phyloP scores from a whole-genome alignment of 2,113 vertebrate species.

The Chrysochloris asiatica region DNA sequence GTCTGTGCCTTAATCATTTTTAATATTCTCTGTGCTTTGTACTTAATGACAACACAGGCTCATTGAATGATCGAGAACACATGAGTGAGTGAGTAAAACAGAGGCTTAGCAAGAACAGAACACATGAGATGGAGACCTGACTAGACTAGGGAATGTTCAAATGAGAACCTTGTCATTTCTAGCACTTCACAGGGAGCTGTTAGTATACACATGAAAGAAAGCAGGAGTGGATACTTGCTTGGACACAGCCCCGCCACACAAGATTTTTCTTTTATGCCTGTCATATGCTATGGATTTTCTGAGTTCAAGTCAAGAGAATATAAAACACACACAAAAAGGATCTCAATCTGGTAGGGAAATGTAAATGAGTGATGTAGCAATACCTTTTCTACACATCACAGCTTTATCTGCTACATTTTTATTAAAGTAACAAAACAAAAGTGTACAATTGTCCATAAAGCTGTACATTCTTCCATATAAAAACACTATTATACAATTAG shows the following conservation, averaged over 20 bases:
- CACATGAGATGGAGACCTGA: neutral
- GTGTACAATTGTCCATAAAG: slow-evolving; percentile 76
- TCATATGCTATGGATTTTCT: neutral
- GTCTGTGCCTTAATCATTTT: neutral
- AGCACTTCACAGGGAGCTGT: neutral
- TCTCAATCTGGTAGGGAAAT: neutral
- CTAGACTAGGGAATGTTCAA: neutral
- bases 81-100: neutral
- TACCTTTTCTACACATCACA: slow-evolving; percentile 46
- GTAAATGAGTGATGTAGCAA: neutral
- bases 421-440: slow-evolving; percentile 86
- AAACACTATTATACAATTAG: slow-evolving; percentile 82
- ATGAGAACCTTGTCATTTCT: neutral
- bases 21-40: neutral
- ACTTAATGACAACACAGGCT: neutral
- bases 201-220: neutral
- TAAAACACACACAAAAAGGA: neutral
- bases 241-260: too few relatives aligned
- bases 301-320: neutral
- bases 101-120: neutral
- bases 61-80: neutral
- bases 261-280: neutral
- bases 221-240: too few relatives aligned
- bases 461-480: slow-evolving; percentile 80
- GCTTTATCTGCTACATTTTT: slow-evolving; percentile 83